A percentile compares a stretch with the other conserved stretches of the same genome.
phyloP scores from a whole-genome alignment of 2,113 vertebrate genomes.

The Podarcis cretensis region DNA sequence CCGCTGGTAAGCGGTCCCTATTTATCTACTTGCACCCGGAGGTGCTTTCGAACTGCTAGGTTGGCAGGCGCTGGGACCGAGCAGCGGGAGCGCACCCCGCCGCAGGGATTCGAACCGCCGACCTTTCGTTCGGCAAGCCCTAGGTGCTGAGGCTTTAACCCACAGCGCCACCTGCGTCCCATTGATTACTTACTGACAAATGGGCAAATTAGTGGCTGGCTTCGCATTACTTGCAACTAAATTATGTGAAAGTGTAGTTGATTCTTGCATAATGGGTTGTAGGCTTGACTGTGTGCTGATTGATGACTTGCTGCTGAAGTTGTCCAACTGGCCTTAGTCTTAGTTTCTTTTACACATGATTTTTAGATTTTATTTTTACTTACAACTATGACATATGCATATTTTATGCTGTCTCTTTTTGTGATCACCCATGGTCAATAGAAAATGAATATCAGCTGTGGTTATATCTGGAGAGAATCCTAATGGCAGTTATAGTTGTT shows the following conservation, averaged over 20 bases:
- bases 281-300: not conserved
- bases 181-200: too few species aligned
- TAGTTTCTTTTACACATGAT: not conserved
- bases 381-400: not conserved
- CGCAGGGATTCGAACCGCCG: too few species aligned
- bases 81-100: too few species aligned
- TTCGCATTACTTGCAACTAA: not conserved
- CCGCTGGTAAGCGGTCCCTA: too few species aligned
- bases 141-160: too few species aligned
- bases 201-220: not conserved
- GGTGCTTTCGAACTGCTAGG: too few species aligned
- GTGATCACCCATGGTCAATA: not conserved
- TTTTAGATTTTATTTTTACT: not conserved
- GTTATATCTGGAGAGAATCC: not conserved
- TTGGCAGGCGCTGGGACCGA: too few species aligned
- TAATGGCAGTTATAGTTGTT: too few species aligned
- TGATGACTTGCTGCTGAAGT: not conserved
- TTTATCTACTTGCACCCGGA: too few species aligned
- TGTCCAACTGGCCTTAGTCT: not conserved
- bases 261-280: not conserved
- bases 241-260: not conserved
- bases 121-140: too few species aligned
- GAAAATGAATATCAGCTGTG: too few species aligned
- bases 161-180: too few species aligned
- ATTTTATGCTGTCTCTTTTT: not conserved